A percentile compares a stretch with the other conserved stretches of the same genome.
phyloP scores from a whole-genome alignment of 2,797 vertebrate species.

The Rhynchotus rufescens region DNA sequence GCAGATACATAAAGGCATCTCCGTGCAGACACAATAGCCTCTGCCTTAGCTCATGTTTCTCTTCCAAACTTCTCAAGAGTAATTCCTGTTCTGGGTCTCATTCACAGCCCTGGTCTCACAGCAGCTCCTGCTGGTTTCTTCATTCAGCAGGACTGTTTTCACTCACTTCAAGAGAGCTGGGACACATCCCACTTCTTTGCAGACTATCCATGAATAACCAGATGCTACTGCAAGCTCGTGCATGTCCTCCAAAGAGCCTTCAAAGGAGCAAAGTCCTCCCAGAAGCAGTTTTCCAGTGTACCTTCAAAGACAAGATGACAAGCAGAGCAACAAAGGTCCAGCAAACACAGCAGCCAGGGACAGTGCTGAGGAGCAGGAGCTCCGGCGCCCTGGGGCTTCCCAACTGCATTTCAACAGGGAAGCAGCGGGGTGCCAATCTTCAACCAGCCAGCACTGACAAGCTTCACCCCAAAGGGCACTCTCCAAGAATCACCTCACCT shows the following conservation, averaged over 20 bases:
- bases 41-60: neutral
- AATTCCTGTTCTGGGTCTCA: neutral
- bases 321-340: neutral
- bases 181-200: too few relatives aligned
- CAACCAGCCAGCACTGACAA: neutral
- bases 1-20: neutral
- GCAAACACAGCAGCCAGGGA: neutral
- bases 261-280: neutral
- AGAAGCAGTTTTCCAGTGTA: neutral
- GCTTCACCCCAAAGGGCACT: neutral
- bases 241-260: accelerated
- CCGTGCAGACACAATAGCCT: neutral
- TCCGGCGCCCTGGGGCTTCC: neutral
- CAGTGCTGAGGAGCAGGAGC: neutral
- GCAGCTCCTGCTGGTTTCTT: neutral
- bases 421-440: neutral
- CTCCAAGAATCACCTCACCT: neutral
- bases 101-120: neutral
- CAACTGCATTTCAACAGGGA: neutral
- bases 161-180: neutral
- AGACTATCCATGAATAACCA: neutral
- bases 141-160: neutral
- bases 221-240: accelerated
- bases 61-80: neutral
- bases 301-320: neutral